Percentiles rank a stretch among this genome's conserved stretches.
phyloP scores from a whole-genome alignment of 2,888 invertebrate species.

The Melieria picta region DNA sequence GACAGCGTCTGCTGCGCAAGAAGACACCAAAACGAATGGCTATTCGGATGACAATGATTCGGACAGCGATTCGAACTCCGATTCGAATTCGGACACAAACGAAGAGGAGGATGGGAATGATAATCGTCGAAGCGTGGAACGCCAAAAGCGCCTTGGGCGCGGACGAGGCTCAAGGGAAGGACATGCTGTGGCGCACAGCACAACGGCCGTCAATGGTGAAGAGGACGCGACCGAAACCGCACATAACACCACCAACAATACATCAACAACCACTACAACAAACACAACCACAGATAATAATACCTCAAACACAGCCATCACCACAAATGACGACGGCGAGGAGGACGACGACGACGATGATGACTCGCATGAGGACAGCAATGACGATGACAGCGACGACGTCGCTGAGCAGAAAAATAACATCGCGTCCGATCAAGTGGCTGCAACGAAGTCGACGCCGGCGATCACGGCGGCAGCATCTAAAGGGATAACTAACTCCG shows the following conservation, averaged over 20 bases:
- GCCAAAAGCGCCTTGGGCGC: slow-evolving; percentile 11
- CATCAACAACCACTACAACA: slow-evolving; percentile 38
- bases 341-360: slow-evolving; percentile 47
- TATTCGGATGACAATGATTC: slow-evolving; percentile 59
- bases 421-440: slow-evolving; percentile 26
- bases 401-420: slow-evolving; percentile 40
- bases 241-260: slow-evolving; percentile 49
- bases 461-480: slow-evolving; percentile 37
- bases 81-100: slow-evolving; percentile 51
- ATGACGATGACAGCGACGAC: slow-evolving; percentile 46
- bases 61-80: slow-evolving; percentile 55
- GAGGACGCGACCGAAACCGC: slow-evolving; percentile 19
- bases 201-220: neutral
- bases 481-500: slow-evolving; percentile 13
- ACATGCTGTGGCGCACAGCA: neutral
- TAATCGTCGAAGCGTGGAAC: neutral
- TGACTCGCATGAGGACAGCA: slow-evolving; percentile 46
- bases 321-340: slow-evolving; percentile 47
- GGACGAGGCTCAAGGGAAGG: neutral
- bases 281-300: slow-evolving; percentile 43
- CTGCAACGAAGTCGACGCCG: slow-evolving; percentile 33
- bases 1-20: slow-evolving; percentile 54
- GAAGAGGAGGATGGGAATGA: slow-evolving; percentile 44
- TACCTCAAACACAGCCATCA: slow-evolving; percentile 49
- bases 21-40: slow-evolving; percentile 62